phyloP scores from a whole-genome alignment of 2,797 vertebrate genomes.

The Gambelia wislizenii region DNA sequence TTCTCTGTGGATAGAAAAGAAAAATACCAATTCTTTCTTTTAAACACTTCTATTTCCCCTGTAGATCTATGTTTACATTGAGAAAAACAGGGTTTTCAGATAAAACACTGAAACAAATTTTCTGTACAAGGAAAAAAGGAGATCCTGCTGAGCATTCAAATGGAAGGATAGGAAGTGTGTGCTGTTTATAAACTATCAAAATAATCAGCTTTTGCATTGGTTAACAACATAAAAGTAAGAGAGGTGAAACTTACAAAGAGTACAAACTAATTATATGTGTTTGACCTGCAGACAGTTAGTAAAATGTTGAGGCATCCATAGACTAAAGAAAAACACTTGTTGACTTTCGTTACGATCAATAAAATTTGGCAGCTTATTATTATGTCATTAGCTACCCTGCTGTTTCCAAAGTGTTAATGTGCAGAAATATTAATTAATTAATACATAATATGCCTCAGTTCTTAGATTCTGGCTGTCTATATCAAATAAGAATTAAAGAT shows the following conservation, averaged over 20 bases:
- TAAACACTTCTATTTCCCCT: conserved; percentile 71
- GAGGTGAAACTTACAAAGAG: conserved; percentile 63
- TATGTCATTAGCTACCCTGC: conserved; percentile 80
- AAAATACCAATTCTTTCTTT: conserved; percentile 71
- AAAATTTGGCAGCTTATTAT: conserved; percentile 81
- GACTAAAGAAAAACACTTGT: conserved; percentile 78
- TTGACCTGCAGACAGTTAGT: conserved; percentile 76
- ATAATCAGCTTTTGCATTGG: conserved; percentile 58
- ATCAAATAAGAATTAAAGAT: conserved; percentile 70
- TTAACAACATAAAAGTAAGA: conserved; percentile 59
- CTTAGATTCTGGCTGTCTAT: conserved; percentile 64
- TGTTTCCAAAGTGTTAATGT: conserved; percentile 75
- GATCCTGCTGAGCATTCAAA: conserved; percentile 75
- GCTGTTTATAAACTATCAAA: conserved; percentile 67
- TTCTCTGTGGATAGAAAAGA: conserved; percentile 46
- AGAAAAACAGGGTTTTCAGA: conserved; percentile 65
- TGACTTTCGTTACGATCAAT: conserved; percentile 78
- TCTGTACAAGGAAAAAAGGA: conserved; percentile 63
- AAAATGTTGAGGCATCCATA: conserved; percentile 77
- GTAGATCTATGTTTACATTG: conserved; percentile 78
- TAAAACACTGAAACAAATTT: conserved; percentile 77
- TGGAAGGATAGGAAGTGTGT: conserved; percentile 57
- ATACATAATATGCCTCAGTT: conserved; percentile 66
- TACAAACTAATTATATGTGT: conserved; percentile 72
- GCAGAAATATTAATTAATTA: conserved; percentile 80